A percentile compares a stretch with the other conserved stretches of the same genome.
phyloP scores from a whole-genome alignment of 2,797 vertebrate genomes.

The Prionace glauca region DNA sequence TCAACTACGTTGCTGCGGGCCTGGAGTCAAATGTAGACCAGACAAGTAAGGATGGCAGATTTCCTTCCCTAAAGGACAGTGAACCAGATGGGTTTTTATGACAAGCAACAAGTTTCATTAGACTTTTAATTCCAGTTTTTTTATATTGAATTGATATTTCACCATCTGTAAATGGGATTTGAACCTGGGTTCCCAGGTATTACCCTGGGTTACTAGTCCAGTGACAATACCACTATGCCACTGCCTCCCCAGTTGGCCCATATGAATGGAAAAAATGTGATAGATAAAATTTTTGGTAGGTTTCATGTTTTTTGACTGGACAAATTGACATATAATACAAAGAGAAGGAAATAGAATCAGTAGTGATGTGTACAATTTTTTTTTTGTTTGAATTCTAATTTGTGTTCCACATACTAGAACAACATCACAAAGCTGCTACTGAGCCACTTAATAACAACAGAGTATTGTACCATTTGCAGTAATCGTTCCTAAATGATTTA shows the following conservation, averaged over 20 bases:
- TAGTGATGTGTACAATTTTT: background rate
- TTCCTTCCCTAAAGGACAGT: no score
- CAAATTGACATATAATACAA: background rate
- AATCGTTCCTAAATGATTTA: background rate
- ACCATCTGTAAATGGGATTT: no score
- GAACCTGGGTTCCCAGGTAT: no score
- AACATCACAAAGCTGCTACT: background rate
- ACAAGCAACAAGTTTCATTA: no score
- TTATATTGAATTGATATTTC: no score
- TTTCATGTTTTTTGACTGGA: background rate
- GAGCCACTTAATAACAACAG: background rate
- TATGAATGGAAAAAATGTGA: background rate
- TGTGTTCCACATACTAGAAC: background rate
- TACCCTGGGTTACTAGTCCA: no score
- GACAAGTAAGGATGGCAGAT: no score
- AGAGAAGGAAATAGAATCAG: background rate
- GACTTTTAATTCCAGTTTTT: no score
- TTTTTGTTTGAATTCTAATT: background rate
- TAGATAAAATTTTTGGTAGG: background rate
- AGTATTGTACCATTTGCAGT: background rate
- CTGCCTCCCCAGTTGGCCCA: background rate
- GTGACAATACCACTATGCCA: no score
- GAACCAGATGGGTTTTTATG: no score
- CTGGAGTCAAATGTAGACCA: no score
- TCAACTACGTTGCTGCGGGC: no score